phyloP scores from a whole-genome alignment of 1,140 invertebrate species.

The Latrodectus geometricus region DNA sequence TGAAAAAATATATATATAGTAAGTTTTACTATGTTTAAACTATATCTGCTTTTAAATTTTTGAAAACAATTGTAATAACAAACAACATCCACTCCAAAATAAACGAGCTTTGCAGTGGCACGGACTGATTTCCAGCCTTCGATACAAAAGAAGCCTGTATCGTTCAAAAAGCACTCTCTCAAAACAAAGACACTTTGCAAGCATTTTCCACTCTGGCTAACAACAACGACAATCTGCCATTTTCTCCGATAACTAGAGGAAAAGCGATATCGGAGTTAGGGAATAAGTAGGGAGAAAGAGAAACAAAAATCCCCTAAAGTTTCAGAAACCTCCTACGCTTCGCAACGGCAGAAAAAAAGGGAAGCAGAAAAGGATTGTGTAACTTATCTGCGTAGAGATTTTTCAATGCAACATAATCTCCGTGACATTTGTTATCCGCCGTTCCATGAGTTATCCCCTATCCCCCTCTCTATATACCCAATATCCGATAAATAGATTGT shows the following conservation, averaged over 20 bases:
- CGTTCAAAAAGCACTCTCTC: too few relatives aligned
- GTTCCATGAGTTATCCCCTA: not conserved
- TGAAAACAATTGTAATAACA: too few relatives aligned
- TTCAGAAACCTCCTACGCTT: not conserved
- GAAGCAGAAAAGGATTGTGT: constrained; percentile 16
- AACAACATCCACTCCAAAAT: too few relatives aligned
- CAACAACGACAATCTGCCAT: not conserved
- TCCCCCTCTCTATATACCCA: not conserved
- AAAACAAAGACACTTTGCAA: too few relatives aligned
- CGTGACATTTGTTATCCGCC: constrained; percentile 29
- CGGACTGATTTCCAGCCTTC: too few relatives aligned
- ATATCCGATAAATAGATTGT: constrained; percentile 39
- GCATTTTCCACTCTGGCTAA: too few relatives aligned
- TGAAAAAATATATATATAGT: too few relatives aligned
- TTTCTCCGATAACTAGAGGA: constrained; percentile 22
- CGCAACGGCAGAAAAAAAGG: not conserved
- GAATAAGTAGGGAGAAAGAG: not conserved
- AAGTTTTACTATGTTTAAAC: too few relatives aligned
- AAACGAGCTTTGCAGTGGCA: too few relatives aligned
- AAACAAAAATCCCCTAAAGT: constrained; percentile 20
- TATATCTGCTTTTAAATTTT: too few relatives aligned
- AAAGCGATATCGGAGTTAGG: not conserved
- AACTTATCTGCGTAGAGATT: constrained; percentile 34
- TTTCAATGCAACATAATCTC: constrained; percentile 40
- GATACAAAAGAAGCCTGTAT: too few relatives aligned